phyloP scores from a whole-genome alignment of 92 coral and sea anemone genomes.

The Virgularia gustaviana region DNA sequence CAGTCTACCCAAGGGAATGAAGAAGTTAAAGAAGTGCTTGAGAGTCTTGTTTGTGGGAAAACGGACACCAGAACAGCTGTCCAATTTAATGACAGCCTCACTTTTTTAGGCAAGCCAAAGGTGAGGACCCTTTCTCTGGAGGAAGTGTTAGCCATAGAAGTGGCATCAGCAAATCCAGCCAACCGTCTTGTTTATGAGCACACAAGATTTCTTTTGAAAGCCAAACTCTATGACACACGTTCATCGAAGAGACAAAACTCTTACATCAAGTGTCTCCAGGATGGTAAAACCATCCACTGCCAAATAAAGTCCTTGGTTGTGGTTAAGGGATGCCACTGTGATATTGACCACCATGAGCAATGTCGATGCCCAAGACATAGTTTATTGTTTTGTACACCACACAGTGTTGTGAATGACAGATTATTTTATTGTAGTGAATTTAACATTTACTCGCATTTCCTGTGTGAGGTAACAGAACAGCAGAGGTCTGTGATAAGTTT shows the following conservation, averaged over 20 bases:
- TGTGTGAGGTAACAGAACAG: slow-evolving; percentile 2
- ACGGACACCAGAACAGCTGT: not conserved
- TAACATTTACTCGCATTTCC: not conserved
- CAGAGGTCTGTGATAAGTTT: not conserved
- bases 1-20: not conserved
- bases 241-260: slow-evolving; percentile 16
- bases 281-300: slow-evolving; percentile 12
- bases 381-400: slow-evolving; percentile 23
- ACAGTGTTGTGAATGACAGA: not conserved
- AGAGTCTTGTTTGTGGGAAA: not conserved
- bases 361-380: not conserved
- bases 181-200: not conserved
- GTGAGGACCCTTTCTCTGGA: not conserved
- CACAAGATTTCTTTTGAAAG: not conserved
- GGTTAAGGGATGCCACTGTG: slow-evolving; percentile 3
- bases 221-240: slow-evolving; percentile 17
- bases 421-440: slow-evolving; percentile 10
- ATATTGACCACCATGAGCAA: slow-evolving; percentile 18
- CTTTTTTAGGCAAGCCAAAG: not conserved
- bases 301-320: not conserved
- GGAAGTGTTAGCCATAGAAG: not conserved
- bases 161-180: not conserved
- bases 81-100: not conserved
- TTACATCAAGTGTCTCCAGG: not conserved
- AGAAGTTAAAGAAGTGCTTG: not conserved